Base-by-base conservation (phyloP, 2,888 invertebrate genomes). In the Cantharis nigra region DNA sequence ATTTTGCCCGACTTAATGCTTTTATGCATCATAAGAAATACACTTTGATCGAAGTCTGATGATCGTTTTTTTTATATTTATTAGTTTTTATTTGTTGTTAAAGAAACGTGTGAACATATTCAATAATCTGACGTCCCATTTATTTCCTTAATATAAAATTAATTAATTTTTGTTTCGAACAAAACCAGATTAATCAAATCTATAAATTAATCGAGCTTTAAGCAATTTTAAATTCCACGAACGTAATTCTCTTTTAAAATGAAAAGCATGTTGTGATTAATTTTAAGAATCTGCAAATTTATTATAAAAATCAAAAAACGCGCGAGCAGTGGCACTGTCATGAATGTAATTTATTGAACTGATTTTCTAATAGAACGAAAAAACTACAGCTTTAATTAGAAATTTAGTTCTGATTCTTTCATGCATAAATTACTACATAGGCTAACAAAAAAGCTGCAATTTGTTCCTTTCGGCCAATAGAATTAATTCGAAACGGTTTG, bases 21-120 rank as follows among this genome's bases (percentile, higher is more conserved):
- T 82, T 81, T 81, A 83, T 83, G 82, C 80, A 80, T 77, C 74
- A 73, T 75, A 80, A 81, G 82, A 82, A 82, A 75, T 78, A 75
- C 64, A 77, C 78, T 73, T 79, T 82, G 81, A 83, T 83, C 82
- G 82, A 80, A 79, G 78, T 79, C 81, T 82, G 81, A 83, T 82
- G 83, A 78, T 75, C 71, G 72, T 78, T 77, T 71, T 75, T 69
- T 18, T 69, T 71, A 23, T 67, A 9, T 23, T 23, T 67, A 67
- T 67, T 67, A 23, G 20, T 23, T 67, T 67, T 67, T 67, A 67
- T 26, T 67, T 26, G 65, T 23, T 67, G 9, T 67, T 67, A n/a
- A 67, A 23, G 65, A 67, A 69, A 73, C 73, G 73, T 73, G 73
- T 73, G 73, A 73, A 73, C 67, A 49, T 69, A 72, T 72, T 72